Conservation (phyloP, 2,113 vertebrate genomes). For the Epinephelus lanceolatus region DNA sequence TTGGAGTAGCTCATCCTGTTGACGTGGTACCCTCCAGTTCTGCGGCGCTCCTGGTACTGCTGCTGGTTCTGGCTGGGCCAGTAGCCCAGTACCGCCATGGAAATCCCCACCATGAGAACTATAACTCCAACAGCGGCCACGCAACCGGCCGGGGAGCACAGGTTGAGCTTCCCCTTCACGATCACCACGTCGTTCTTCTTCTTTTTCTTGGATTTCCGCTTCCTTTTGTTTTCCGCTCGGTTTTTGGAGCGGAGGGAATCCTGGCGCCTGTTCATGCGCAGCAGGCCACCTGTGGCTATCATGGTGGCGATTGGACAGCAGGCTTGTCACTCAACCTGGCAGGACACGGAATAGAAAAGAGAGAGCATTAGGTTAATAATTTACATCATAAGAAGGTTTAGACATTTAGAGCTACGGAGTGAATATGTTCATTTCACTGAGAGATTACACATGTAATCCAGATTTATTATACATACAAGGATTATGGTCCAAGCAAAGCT, state of each 20-base stretch:
- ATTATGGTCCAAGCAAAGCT: slow-evolving; percentile 16
- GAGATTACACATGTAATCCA: slow-evolving; percentile 58
- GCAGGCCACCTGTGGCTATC: slow-evolving; percentile 98
- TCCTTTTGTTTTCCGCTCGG: slow-evolving; percentile 90
- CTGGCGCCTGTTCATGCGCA: slow-evolving; percentile 97
- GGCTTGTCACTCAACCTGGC: slow-evolving; percentile 82
- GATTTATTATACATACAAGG: slow-evolving; percentile 31
- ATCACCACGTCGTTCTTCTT: slow-evolving; percentile 97
- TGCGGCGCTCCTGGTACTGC: slow-evolving; percentile 78
- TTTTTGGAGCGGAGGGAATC: slow-evolving; percentile 92
- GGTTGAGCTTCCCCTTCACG: slow-evolving; percentile 96
- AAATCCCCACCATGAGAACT: slow-evolving; percentile 92
- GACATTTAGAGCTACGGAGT: not conserved
- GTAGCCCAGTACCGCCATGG: slow-evolving; percentile 96
- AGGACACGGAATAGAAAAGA: slow-evolving; percentile 13
- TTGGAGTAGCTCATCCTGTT: slow-evolving; percentile 74
- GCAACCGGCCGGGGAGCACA: slow-evolving; percentile 94
- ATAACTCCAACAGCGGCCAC: slow-evolving; percentile 92
- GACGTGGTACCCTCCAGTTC: slow-evolving; percentile 56
- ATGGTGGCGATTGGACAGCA: slow-evolving; percentile 84
- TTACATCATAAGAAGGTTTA: not conserved
- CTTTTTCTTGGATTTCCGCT: slow-evolving; percentile 93
- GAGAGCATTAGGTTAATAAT: not conserved
- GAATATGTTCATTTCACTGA: slow-evolving; percentile 15
- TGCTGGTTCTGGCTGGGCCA: slow-evolving; percentile 90